phyloP scores from a whole-genome alignment of 1,140 invertebrate species.

The Archegozetes longisetosus region DNA sequence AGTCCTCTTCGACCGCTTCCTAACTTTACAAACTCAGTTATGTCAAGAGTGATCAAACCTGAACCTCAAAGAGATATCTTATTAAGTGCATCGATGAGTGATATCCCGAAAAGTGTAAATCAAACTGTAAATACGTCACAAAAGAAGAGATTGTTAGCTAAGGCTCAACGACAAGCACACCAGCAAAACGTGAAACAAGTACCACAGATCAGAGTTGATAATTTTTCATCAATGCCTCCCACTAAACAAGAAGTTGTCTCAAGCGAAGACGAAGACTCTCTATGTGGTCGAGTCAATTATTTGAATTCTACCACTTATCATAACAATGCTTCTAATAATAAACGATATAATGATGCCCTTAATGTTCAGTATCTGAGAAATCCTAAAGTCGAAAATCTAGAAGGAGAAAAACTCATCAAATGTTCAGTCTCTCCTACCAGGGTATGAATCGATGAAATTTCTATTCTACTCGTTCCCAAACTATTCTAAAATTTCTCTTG shows the following conservation, averaged over 20 bases:
- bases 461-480: too few relatives aligned
- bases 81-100: not conserved
- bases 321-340: not conserved
- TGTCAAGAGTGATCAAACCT: slow-evolving; percentile 22
- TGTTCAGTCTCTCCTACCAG: slow-evolving; percentile 17
- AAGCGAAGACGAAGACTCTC: slow-evolving; percentile 15
- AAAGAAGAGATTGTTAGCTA: slow-evolving; percentile 70
- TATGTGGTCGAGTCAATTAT: slow-evolving; percentile 10
- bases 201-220: slow-evolving; percentile 8
- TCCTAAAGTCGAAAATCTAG: slow-evolving; percentile 18
- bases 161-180: slow-evolving; percentile 47
- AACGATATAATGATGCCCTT: not conserved
- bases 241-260: slow-evolving; percentile 19
- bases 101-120: not conserved
- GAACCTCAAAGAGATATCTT: slow-evolving; percentile 21
- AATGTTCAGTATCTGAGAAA: slow-evolving; percentile 14
- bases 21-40: slow-evolving; percentile 17
- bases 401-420: slow-evolving; percentile 22
- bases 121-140: slow-evolving; percentile 37
- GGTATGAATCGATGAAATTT: slow-evolving; percentile 14
- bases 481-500: not conserved
- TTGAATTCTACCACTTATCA: not conserved
- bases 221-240: too few relatives aligned
- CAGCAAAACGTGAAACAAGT: slow-evolving; percentile 17
- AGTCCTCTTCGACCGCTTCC: slow-evolving; percentile 33